Percentiles rank a stretch among this genome's conserved stretches.
Conservation (phyloP, 2,797 vertebrate species). For the Sebastes paucispinis region DNA sequence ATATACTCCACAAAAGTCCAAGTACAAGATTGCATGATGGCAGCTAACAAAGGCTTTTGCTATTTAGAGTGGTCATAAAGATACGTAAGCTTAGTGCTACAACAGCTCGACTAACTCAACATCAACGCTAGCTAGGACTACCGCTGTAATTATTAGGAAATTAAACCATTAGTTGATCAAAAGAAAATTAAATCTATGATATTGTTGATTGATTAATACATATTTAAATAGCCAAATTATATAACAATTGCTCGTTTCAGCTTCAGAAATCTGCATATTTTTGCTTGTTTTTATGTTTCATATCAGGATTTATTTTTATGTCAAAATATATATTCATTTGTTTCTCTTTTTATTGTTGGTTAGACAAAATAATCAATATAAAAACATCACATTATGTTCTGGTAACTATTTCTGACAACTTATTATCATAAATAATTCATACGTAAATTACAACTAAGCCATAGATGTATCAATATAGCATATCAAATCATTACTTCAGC, state of each 20-base stretch:
- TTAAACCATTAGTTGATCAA: background rate
- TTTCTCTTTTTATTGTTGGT: too few relatives aligned
- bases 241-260: fast-evolving
- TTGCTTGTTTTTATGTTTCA: background rate
- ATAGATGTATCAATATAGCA: background rate
- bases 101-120: background rate
- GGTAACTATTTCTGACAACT: too few relatives aligned
- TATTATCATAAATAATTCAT: background rate
- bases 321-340: fast-evolving
- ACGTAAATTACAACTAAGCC: background rate
- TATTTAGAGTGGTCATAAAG: too few relatives aligned
- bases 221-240: background rate
- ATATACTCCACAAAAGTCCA: background rate
- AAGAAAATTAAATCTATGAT: background rate
- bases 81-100: background rate
- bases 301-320: too few relatives aligned
- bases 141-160: background rate
- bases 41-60: background rate
- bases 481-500: background rate
- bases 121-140: background rate
- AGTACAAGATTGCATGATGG: background rate
- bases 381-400: too few relatives aligned
- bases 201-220: background rate
- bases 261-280: background rate
- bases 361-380: too few relatives aligned